Percentiles rank a stretch among this genome's conserved stretches.
Conservation (phyloP, 2,888 invertebrate genomes). For the Andrena bucephala region DNA sequence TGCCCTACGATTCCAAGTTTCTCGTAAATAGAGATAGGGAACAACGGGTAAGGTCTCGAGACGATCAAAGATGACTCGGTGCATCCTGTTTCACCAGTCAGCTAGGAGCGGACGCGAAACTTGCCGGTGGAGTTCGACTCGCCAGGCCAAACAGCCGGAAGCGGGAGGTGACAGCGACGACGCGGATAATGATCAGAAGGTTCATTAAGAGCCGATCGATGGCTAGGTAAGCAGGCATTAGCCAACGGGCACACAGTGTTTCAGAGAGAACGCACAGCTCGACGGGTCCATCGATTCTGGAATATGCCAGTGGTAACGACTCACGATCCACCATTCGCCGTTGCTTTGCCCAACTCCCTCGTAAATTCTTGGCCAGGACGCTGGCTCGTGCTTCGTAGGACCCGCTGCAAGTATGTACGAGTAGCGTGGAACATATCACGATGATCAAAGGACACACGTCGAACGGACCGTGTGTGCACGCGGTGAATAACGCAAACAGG, state of each 20-base stretch:
- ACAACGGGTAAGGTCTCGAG: background rate
- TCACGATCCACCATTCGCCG: slow-evolving; percentile 42
- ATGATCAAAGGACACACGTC: slow-evolving; percentile 57
- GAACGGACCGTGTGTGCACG: background rate
- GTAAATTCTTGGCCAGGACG: slow-evolving; percentile 50
- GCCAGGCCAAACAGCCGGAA: slow-evolving; percentile 29
- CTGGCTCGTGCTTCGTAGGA: slow-evolving; percentile 18
- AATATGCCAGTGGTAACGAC: slow-evolving; percentile 58
- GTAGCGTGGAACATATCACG: slow-evolving; percentile 8
- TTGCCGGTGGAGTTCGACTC: slow-evolving; percentile 22
- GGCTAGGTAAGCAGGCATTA: slow-evolving; percentile 58
- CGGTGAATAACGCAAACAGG: slow-evolving; percentile 4
- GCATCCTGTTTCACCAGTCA: background rate
- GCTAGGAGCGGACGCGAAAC: background rate
- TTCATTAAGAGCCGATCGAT: slow-evolving; percentile 67
- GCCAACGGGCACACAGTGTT: slow-evolving; percentile 39
- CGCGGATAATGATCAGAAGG: slow-evolving; percentile 61
- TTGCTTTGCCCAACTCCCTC: slow-evolving; percentile 42
- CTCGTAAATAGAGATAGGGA: background rate
- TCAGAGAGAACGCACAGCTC: slow-evolving; percentile 34
- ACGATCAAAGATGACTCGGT: background rate
- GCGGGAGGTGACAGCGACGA: slow-evolving; percentile 46
- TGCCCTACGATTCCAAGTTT: no score
- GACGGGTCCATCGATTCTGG: slow-evolving; percentile 62
- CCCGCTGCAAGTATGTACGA: background rate